These are phyloP conservation scores for Stegana nigrithorax DNA, from an alignment of 2,888 invertebrate genomes.

Conservation along the genomic window DNA sequence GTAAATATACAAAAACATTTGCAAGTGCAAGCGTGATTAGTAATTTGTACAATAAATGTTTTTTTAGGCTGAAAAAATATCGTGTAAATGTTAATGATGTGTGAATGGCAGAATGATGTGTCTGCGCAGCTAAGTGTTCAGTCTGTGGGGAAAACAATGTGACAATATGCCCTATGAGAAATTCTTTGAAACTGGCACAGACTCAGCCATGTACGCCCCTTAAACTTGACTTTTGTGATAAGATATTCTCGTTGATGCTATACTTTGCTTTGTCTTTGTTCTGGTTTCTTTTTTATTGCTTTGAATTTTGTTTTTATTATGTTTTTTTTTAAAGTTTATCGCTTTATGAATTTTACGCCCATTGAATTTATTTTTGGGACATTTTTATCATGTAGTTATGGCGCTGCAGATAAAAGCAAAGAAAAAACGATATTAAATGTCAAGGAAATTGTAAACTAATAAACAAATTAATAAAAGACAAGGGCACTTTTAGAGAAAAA, in stretches of 20 bases:
- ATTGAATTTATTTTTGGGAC: not conserved
- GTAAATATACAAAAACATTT: conserved; percentile 54
- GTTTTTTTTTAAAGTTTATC: not conserved
- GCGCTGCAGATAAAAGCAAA: not conserved
- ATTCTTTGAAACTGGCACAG: not conserved
- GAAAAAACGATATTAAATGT: not conserved
- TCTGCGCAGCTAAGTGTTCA: too few relatives aligned
- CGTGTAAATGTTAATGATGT: not conserved
- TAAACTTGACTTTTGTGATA: not conserved
- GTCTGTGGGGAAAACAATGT: not conserved
- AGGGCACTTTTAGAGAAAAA: not conserved
- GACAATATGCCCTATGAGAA: not conserved
- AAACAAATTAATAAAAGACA: not conserved
- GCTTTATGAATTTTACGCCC: not conserved
- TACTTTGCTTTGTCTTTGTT: not conserved
- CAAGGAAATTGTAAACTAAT: not conserved
- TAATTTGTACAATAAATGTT: conserved; percentile 33
- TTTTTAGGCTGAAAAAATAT: not conserved
- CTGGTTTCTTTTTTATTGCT: not conserved
- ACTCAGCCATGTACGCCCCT: not conserved
- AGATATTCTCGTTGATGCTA: not conserved
- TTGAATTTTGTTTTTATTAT: not conserved
- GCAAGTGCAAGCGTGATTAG: conserved; percentile 63
- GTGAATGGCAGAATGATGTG: too few relatives aligned
- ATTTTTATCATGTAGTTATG: not conserved